phyloP scores from a whole-genome alignment of 2,888 invertebrate species.

The Drosophila multiciliata region DNA sequence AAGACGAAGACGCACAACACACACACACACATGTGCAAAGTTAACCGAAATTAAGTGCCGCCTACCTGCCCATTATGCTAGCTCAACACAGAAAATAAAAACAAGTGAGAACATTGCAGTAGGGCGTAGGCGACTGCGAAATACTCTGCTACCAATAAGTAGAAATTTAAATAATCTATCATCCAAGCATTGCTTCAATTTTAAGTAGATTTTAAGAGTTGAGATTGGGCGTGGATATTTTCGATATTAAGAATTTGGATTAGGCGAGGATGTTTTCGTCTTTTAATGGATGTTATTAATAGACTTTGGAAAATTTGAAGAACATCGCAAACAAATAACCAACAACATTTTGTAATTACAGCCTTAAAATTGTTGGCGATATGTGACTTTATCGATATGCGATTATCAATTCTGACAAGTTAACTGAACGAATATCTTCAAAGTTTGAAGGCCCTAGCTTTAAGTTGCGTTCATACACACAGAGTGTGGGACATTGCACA shows the following conservation, averaged over 20 bases:
- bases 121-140: neutral
- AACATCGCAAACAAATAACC: neutral
- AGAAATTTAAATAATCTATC: neutral
- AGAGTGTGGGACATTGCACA: neutral
- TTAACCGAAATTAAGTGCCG: conserved; percentile 36
- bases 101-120: neutral
- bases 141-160: neutral
- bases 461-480: neutral
- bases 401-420: neutral
- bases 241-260: neutral
- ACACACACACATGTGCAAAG: conserved; percentile 30
- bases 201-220: neutral
- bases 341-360: neutral
- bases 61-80: conserved; percentile 5
- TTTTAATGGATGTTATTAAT: neutral
- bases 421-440: neutral
- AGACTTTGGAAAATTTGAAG: neutral
- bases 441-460: neutral
- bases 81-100: conserved; percentile 1
- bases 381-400: neutral
- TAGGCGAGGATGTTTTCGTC: neutral
- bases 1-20: conserved; percentile 17
- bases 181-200: too few relatives aligned
- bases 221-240: neutral
- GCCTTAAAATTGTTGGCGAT: neutral